Conservation (phyloP, 2,113 vertebrate genomes). For the Oncorhynchus kisutch region DNA sequence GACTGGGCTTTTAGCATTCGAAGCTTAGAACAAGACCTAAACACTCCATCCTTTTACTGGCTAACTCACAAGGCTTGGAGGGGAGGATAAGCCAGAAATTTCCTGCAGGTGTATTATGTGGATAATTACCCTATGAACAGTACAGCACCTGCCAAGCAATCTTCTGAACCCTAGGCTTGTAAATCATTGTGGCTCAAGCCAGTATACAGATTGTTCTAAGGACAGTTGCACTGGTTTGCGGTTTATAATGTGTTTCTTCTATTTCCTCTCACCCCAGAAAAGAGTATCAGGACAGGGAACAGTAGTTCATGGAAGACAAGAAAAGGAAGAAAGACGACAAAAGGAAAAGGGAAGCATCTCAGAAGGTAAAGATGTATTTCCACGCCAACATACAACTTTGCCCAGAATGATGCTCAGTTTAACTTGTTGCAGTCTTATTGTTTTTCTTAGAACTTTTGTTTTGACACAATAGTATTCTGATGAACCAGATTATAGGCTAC, state of each 20-base stretch:
- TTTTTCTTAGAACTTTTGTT: not conserved
- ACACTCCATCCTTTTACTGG: slow-evolving; percentile 17
- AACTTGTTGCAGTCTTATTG: not conserved
- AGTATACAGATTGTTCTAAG: too few relatives aligned
- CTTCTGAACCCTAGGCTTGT: slow-evolving; percentile 32
- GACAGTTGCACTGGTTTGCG: too few relatives aligned
- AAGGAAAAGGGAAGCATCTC: slow-evolving; percentile 98
- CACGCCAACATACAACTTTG: not conserved
- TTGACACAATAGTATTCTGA: not conserved
- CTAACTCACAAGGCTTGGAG: slow-evolving; percentile 17
- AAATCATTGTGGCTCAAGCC: slow-evolving; percentile 2
- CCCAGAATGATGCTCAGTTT: not conserved
- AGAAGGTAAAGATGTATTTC: slow-evolving; percentile 83
- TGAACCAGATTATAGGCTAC: not conserved
- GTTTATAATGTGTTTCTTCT: not conserved
- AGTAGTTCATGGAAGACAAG: slow-evolving; percentile 99
- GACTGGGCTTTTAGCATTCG: not conserved
- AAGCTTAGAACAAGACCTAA: slow-evolving; percentile 2
- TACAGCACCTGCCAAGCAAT: slow-evolving; percentile 18
- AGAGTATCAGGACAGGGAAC: slow-evolving; percentile 94
- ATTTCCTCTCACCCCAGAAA: slow-evolving; percentile 72
- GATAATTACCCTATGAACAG: slow-evolving; percentile 32
- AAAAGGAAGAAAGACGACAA: slow-evolving; percentile 99
- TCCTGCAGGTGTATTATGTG: slow-evolving; percentile 14
- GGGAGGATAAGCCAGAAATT: slow-evolving; percentile 17